A percentile compares a stretch with the other conserved stretches of the same genome.
phyloP scores from a whole-genome alignment of 2,797 vertebrate genomes.

The Avahi laniger region DNA sequence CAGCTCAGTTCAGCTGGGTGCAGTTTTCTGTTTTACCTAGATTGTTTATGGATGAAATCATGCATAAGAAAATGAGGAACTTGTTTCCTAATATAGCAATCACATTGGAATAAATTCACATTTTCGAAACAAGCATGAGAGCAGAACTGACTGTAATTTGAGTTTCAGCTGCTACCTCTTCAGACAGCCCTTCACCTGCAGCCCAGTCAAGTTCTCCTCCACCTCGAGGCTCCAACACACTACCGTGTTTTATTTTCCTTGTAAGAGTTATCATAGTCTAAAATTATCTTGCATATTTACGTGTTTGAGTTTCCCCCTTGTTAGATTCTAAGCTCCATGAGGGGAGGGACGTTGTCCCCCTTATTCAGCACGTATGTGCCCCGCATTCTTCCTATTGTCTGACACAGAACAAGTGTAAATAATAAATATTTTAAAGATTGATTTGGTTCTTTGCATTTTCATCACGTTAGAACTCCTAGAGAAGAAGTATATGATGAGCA shows the following conservation, averaged over 20 bases:
- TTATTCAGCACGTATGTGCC: background rate
- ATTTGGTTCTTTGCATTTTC: background rate
- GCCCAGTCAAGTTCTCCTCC: background rate
- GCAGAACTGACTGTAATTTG: background rate
- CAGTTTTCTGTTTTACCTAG: background rate
- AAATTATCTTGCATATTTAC: background rate
- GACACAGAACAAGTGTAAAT: background rate
- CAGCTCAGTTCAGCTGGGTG: background rate
- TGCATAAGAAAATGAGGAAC: background rate
- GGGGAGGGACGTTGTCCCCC: background rate
- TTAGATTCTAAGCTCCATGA: background rate
- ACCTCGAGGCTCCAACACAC: no score
- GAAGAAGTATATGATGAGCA: background rate
- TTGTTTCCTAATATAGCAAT: conserved; percentile 19
- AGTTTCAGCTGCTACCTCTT: background rate
- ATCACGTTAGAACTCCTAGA: background rate
- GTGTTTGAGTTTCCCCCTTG: background rate
- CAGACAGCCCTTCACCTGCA: background rate
- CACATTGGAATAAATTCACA: background rate
- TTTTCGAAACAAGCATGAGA: background rate
- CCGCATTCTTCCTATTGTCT: background rate
- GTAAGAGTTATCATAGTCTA: background rate
- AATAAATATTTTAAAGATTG: background rate
- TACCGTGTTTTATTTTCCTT: background rate
- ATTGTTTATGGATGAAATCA: background rate